Conservation (phyloP, 2,797 vertebrate species). For the Ptychadena robeensis region DNA sequence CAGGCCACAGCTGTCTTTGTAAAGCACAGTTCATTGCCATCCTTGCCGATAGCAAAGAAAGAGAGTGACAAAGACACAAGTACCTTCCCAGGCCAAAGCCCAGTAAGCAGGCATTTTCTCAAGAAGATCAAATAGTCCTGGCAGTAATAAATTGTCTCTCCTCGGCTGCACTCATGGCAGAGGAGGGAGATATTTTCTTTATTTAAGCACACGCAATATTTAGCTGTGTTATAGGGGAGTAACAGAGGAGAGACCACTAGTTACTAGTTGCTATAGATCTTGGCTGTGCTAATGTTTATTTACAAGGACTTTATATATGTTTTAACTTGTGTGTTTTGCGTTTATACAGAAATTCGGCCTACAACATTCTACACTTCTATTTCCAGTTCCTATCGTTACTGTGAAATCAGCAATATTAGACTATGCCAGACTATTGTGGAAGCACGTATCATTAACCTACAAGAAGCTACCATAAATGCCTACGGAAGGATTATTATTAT, state of each 20-base stretch:
- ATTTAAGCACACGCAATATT: slow-evolving; percentile 56
- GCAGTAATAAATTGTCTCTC: slow-evolving; percentile 3
- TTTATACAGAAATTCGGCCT: neutral
- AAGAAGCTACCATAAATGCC: neutral
- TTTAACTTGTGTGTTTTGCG: neutral
- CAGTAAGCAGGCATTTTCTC: slow-evolving; percentile 28
- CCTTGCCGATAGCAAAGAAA: slow-evolving; percentile 38
- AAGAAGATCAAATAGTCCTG: slow-evolving; percentile 51
- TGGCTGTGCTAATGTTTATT: neutral
- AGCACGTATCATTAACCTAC: neutral
- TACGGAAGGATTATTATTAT: neutral
- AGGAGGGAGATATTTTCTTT: slow-evolving; percentile 37
- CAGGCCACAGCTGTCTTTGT: slow-evolving; percentile 46
- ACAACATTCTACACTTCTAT: neutral
- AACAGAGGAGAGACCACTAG: slow-evolving; percentile 54
- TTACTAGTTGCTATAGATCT: neutral
- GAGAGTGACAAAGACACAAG: slow-evolving; percentile 30
- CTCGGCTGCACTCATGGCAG: slow-evolving; percentile 36
- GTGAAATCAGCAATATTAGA: neutral
- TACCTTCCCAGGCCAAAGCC: slow-evolving; percentile 34
- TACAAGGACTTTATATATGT: neutral
- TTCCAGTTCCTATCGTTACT: neutral
- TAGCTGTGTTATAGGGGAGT: slow-evolving; percentile 44
- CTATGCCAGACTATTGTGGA: neutral
- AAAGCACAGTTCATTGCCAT: slow-evolving; percentile 40